Base-by-base conservation (phyloP, 2,888 invertebrate species). In the Tribolium freemani region DNA sequence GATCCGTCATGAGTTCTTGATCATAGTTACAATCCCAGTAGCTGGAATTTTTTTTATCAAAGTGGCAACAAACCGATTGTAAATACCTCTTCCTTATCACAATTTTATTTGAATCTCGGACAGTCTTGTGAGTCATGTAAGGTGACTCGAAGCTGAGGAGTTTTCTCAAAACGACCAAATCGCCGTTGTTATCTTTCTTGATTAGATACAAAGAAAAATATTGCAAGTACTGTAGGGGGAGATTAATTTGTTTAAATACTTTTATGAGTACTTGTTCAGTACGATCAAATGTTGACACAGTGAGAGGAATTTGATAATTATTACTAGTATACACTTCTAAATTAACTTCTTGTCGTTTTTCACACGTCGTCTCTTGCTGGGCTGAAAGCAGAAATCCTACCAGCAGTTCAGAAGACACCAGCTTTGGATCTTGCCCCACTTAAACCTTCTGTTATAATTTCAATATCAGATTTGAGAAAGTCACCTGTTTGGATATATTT, bases 71-170 rank as follows among this genome's bases (percentile, higher is more conserved):
- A 54, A 1, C 6, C 4, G 4, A 46, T 21, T 50, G 67, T 70
- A 71, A 13, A 8, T 85, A 94, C 94, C 93, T 94, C 89, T 96
- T 98, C 81, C 96, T 91, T 77, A 98, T 88, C 76, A 96, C 92
- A 86, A 98, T 92, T 88, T 93, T 84, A 76, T 86, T 93, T 84
- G 92, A 91, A 76, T 92, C 92, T 74, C 92, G 91, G 71, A 94
- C 91, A 85, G 93, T 92, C 84, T 94, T 94, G 79, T 95, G 92
- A 64, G 98, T 96, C 87, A 98, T 94, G 87, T 94, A 96, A 0
- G 99, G 98, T 77, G 97, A 96, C 89, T 99, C 99, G 89, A 97
- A 99, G 86, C 98, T 95, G 88, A 98, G 96, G 76, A 99, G 88
- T 85, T 95, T 96, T 78, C 98, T 91, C 75, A 97, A 88, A 81